These are phyloP conservation scores for Meteorus colon DNA, from an alignment of 2,888 invertebrate genomes.

Conservation along the genomic window DNA sequence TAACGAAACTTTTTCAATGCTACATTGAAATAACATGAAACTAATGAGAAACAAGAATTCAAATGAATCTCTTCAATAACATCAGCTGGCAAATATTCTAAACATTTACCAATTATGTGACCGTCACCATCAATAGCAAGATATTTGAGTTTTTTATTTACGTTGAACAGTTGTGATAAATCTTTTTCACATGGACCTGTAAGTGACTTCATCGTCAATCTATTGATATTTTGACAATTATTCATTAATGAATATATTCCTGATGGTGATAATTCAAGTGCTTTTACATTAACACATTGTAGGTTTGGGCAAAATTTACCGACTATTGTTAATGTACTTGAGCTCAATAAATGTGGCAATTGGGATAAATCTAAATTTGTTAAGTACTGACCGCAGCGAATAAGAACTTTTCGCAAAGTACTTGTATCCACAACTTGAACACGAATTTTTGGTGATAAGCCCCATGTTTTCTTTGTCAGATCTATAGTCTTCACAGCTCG, in stretches of 20 bases:
- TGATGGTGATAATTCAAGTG: constrained; percentile 75
- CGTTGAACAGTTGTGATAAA: constrained; percentile 61
- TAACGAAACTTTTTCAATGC: constrained; percentile 58
- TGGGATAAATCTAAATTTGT: constrained; percentile 75
- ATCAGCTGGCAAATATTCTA: constrained; percentile 59
- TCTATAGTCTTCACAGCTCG: constrained; percentile 69
- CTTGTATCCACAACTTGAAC: constrained; percentile 52
- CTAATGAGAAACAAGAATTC: constrained; percentile 57
- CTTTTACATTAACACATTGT: constrained; percentile 74
- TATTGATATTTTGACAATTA: constrained; percentile 75
- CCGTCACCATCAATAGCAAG: constrained; percentile 56
- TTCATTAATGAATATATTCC: constrained; percentile 74
- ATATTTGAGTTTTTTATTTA: constrained; percentile 61
- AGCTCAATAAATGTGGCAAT: constrained; percentile 74
- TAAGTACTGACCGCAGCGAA: constrained; percentile 74
- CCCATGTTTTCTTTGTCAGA: constrained; percentile 58
- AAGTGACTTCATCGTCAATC: constrained; percentile 74
- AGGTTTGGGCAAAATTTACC: constrained; percentile 77
- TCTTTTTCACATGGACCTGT: constrained; percentile 67
- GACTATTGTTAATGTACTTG: constrained; percentile 76
- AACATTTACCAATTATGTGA: constrained; percentile 62
- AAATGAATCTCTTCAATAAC: constrained; percentile 64
- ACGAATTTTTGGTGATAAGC: constrained; percentile 43
- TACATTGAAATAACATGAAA: constrained; percentile 54
- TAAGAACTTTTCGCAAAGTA: constrained; percentile 74